Conservation (phyloP, 2,113 vertebrate species). For the Sciurus niger region DNA sequence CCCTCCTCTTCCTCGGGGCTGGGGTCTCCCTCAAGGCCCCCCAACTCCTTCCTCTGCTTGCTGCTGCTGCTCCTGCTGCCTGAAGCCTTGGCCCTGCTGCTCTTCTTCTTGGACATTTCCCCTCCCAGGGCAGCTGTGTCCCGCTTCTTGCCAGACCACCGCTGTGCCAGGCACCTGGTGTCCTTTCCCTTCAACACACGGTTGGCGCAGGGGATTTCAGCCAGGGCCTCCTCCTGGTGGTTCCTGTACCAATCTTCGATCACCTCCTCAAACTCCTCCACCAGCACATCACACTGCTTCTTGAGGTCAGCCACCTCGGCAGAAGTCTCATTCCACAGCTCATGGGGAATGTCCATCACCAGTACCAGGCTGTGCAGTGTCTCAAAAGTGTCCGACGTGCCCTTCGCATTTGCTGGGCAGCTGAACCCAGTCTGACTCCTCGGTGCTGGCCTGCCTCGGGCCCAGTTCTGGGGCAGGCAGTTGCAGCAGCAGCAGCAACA, state of each 20-base stretch:
- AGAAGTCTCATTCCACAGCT: conserved; percentile 99
- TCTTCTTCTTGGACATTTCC: conserved; percentile 92
- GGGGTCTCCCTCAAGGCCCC: neutral
- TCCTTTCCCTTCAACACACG: conserved; percentile 97
- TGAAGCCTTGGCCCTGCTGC: conserved; percentile 86
- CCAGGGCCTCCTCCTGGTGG: conserved; percentile 95
- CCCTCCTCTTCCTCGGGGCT: conserved; percentile 65
- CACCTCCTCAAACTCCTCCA: conserved; percentile 97
- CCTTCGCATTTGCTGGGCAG: conserved; percentile 85
- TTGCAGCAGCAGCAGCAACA: too few species aligned
- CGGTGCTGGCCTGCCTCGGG: too few species aligned
- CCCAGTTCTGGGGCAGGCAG: too few species aligned
- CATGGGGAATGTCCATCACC: conserved; percentile 99
- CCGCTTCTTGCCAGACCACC: conserved; percentile 93
- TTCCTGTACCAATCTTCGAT: conserved; percentile 99
- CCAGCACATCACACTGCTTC: conserved; percentile 98
- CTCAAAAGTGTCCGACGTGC: conserved; percentile 98
- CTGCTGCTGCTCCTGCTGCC: conserved; percentile 84
- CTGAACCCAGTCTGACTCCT: too few species aligned
- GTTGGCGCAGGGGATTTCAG: conserved; percentile 94
- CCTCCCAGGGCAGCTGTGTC: conserved; percentile 88
- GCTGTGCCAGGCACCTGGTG: conserved; percentile 89
- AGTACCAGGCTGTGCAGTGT: conserved; percentile 97
- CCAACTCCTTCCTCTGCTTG: conserved; percentile 79
- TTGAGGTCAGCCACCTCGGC: conserved; percentile 98